Evolutionary conservation across 2,888 invertebrate genomes (phyloP), one percentile per base, ranked within the genome.

Genomic region (Hirtodrosophila histrioides): DNA sequence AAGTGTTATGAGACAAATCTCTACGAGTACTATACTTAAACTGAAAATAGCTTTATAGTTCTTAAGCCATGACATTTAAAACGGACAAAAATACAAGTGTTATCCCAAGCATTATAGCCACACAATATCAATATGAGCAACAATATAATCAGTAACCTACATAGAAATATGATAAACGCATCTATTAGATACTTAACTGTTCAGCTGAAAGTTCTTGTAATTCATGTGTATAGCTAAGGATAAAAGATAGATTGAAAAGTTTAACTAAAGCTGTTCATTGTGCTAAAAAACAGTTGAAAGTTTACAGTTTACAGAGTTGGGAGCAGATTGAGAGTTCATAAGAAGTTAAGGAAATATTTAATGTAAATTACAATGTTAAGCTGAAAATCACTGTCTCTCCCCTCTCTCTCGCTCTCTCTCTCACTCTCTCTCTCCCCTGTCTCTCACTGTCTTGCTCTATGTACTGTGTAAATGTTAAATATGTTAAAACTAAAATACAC

Each of bases 1-100:
- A 65, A 68, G 63, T 55, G 65, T 68, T 76, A 68, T 64, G 64
- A 78, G 88, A 88, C 78, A 85, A 88, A 82, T 85, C 84, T 88
- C 48, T 62, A 81, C 58, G 56, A 66, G 45, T 82, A 81, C 87
- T 88, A 77, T 84, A 88, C 79, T 84, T 75, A 74, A 89, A 88
- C 88, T 88, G 79, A 89, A 86, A 88, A 89, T 88, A 89, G 89
- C 89, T 89, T 89, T 89, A 89, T 89, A 89, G 89, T 76, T 81
- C 74, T 82, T 89, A 89, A 89, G 89, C 69, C 70, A 69, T 60
- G 43, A 67, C 40, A 65, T 64, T 76, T 40, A 37, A 11, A 17
- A 17, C 17, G 17, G 37, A 40, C 17, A 17, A 3, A 37, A 49
- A 11, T 4, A n/a, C n/a, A 40, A 55, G 23, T 9, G n/a, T 23